A percentile compares a stretch with the other conserved stretches of the same genome.
Conservation (phyloP, 2,113 vertebrate species). For the Tautogolabrus adspersus region DNA sequence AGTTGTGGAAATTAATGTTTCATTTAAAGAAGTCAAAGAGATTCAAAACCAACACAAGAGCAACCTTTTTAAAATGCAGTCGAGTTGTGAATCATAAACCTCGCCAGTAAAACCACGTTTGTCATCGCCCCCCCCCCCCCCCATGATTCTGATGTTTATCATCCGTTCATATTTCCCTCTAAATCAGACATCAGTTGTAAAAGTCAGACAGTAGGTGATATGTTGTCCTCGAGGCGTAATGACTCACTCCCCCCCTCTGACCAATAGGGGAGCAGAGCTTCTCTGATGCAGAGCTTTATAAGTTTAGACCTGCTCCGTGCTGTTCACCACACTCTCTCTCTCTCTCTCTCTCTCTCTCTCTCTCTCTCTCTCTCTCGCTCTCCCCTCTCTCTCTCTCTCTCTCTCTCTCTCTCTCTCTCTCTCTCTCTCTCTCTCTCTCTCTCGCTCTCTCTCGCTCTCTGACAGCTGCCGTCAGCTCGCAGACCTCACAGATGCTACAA, state of each 20-base stretch:
- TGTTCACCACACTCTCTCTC: conserved; percentile 20
- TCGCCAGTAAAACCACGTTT: no score
- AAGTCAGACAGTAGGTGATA: not conserved
- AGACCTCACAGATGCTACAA: not conserved
- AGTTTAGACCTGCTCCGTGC: conserved; percentile 46
- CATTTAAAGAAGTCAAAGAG: no score
- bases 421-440: conserved; percentile 32
- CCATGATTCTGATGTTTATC: no score
- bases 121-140: no score
- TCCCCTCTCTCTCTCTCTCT: not conserved
- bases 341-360: conserved; percentile 10
- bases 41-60: no score
- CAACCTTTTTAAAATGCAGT: no score
- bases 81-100: no score
- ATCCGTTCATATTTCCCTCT: not conserved
- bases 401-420: conserved; percentile 27
- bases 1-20: no score
- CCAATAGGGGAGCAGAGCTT: not conserved
- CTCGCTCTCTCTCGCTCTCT: not conserved
- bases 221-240: not conserved
- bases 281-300: conserved; percentile 45
- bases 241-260: conserved; percentile 18
- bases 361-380: not conserved
- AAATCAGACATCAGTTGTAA: not conserved
- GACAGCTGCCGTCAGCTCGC: not conserved